Percentiles rank a stretch among this genome's conserved stretches.
These are phyloP conservation scores for Catajapyx aquilonaris DNA, from an alignment of 1,140 invertebrate species.

Conservation along the genomic window DNA sequence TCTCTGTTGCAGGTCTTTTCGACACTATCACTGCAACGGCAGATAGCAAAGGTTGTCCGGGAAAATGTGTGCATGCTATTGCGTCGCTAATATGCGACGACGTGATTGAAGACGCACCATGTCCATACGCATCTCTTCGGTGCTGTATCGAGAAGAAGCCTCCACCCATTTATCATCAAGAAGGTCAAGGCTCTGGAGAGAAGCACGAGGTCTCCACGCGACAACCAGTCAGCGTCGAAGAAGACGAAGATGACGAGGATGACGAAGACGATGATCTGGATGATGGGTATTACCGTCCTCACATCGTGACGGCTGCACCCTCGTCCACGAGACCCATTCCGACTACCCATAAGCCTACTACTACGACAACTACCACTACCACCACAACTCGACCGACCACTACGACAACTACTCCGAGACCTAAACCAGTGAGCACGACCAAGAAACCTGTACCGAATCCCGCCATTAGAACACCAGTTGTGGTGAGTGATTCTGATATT, in stretches of 20 bases:
- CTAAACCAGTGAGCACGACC: too few relatives aligned
- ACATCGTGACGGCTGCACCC: too few relatives aligned
- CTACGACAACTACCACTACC: constrained; percentile 7
- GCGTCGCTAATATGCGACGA: constrained; percentile 63
- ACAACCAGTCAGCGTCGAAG: neutral
- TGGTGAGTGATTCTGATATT: too few relatives aligned
- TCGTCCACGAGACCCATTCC: constrained; percentile 3
- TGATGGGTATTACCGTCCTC: neutral
- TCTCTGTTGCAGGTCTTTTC: constrained; percentile 38
- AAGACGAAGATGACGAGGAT: neutral
- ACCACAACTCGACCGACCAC: constrained; percentile 2
- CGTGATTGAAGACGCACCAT: constrained; percentile 55
- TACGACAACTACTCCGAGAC: too few relatives aligned
- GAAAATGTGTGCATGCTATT: constrained; percentile 58
- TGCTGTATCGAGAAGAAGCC: constrained; percentile 51
- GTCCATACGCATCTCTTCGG: constrained; percentile 51
- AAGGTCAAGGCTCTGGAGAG: neutral
- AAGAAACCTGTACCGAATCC: too few relatives aligned
- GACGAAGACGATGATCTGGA: neutral
- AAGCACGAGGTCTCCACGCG: constrained; percentile 1
- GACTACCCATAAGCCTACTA: constrained; percentile 5
- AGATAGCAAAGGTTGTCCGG: constrained; percentile 61
- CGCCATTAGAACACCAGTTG: too few relatives aligned
- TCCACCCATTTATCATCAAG: constrained; percentile 16
- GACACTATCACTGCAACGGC: constrained; percentile 62